phyloP scores from a whole-genome alignment of 2,113 vertebrate genomes.

The Rhabdornis inornatus region DNA sequence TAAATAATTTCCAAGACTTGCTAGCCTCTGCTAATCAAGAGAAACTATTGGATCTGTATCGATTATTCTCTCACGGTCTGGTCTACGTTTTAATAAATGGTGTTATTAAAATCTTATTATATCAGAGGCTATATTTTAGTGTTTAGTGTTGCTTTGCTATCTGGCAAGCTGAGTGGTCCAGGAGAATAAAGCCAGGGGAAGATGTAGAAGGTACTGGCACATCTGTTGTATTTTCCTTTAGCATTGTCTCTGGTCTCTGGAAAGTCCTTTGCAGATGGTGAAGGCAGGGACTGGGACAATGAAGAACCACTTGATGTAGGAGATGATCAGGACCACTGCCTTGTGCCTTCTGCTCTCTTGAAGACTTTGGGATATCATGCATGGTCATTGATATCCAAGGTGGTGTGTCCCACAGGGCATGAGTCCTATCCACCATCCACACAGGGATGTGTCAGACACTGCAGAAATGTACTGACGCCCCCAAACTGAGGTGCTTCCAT shows the following conservation, averaged over 20 bases:
- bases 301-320: not conserved
- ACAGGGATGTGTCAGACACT: not conserved
- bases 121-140: not conserved
- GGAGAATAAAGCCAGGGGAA: not conserved
- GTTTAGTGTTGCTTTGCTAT: not conserved
- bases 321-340: not conserved
- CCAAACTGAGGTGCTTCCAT: not conserved
- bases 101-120: slow-evolving; percentile 10
- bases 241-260: not conserved
- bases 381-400: not conserved
- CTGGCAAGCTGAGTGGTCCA: not conserved
- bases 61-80: not conserved
- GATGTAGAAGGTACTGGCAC: not conserved
- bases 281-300: not conserved
- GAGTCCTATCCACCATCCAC: not conserved
- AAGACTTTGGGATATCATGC: not conserved
- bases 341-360: not conserved
- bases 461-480: not conserved
- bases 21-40: not conserved
- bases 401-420: not conserved
- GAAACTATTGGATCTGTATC: not conserved
- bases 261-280: not conserved
- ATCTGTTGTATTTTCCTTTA: not conserved
- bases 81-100: not conserved
- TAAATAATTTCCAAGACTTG: not conserved